Base-by-base conservation (phyloP, 1,140 invertebrate species). In the Diachasma alloeum region DNA sequence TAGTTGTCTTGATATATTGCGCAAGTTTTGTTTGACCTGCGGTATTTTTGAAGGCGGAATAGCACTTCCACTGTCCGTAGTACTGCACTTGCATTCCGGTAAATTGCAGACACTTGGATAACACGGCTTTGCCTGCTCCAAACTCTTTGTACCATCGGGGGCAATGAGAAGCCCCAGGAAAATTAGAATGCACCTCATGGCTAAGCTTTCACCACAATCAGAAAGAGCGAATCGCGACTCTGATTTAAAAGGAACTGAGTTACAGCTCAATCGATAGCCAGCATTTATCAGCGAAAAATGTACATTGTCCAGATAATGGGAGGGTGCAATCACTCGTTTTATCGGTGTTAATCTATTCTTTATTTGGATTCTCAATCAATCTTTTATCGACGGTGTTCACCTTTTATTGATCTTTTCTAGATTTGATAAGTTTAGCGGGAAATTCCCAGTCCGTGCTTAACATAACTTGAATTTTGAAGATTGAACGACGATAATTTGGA, bases 41-140 rank as follows among this genome's bases (percentile, higher is more conserved):
- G 44, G 77, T 53, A 68, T 72, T 26, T 69, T 92, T 76, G 15
- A 80, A 84, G 26, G 85, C 86, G 56, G 91, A 91, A 77, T 90
- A 2, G 56, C 22, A 77, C 63, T 78, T 31, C 68, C 74, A 39
- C 79, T 89, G 11, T 83, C 75, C 4, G 82, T 86, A 1, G 82
- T 82, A 13, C 90, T 88, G 80, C 92, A 92, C 76, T 88, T 88
- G 78, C 91, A 92, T 59, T 87, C 75, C 4, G 91, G 91, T 2
- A 89, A 81, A 39, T 86, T 81, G 79, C 91, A 92, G 17, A 78
- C 79, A 39, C 37, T 70, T 44, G 69, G 19, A 13, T 42, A 5
- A 42, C 80, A 81, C 56, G 77, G 77, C 31, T 78, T 22, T 4
- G 79, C 77, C 10, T 76, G 67, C 69, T 77, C 59, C 67, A 80